phyloP scores from a whole-genome alignment of 2,797 vertebrate species.

The Lacerta viridis region DNA sequence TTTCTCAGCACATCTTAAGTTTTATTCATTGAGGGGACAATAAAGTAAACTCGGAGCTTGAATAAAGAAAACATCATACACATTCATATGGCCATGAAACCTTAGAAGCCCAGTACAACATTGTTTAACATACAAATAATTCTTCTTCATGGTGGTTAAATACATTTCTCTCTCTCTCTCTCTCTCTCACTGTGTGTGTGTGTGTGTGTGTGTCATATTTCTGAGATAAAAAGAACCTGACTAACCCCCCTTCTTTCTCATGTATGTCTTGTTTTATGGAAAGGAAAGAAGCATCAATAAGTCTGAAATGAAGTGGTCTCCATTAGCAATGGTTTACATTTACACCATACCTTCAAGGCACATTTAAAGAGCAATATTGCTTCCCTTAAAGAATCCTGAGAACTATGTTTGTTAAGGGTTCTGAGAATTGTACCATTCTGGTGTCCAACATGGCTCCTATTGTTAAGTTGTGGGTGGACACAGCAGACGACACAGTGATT shows the following conservation, averaged over 20 bases:
- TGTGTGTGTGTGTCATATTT: no score
- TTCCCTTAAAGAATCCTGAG: no score
- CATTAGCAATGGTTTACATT: background rate
- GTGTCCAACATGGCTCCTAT: no score
- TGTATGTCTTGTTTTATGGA: background rate
- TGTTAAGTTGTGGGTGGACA: no score
- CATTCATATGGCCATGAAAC: conserved; percentile 39
- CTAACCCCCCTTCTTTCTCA: background rate
- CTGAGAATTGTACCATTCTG: no score
- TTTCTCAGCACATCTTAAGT: conserved; percentile 31
- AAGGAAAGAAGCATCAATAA: background rate
- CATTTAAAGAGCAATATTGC: no score
- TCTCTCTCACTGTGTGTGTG: no score
- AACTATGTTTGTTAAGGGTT: no score
- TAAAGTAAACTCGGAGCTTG: conserved; percentile 1
- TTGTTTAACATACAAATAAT: conserved; percentile 41
- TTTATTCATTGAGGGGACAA: conserved; percentile 32
- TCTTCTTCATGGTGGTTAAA: conserved; percentile 37
- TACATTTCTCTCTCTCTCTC: background rate
- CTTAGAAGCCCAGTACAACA: conserved; percentile 1
- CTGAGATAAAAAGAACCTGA: background rate
- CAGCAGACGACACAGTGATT: no score
- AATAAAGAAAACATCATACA: conserved; percentile 9
- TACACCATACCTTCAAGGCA: no score
- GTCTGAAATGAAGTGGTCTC: background rate